These are phyloP conservation scores for Leptinotarsa defecta DNA, from an alignment of 1,140 invertebrate genomes.

Conservation along the genomic window DNA sequence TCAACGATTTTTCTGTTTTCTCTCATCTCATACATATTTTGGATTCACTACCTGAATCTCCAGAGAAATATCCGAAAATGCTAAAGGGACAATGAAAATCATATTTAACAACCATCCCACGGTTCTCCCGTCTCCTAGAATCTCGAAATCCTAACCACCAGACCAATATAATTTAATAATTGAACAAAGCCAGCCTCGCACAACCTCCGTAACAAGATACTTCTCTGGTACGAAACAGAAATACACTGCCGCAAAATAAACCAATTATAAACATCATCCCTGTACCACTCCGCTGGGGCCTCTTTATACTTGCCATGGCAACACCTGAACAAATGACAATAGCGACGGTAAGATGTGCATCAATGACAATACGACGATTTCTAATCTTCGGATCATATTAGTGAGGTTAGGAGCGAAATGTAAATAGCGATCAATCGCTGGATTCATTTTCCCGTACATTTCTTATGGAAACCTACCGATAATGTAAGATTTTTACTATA, in stretches of 20 bases:
- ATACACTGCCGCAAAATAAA: conserved; percentile 2
- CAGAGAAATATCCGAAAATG: no score
- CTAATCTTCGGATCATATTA: background rate
- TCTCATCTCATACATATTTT: no score
- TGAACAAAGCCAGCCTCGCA: background rate
- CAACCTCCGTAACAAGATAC: background rate
- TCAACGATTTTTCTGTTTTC: no score
- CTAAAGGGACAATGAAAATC: no score
- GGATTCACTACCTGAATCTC: no score
- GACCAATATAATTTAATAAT: conserved; percentile 4
- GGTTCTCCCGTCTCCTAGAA: background rate
- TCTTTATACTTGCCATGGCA: background rate
- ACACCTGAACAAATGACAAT: background rate
- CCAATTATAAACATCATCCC: background rate
- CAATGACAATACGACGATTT: background rate
- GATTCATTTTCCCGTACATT: no score
- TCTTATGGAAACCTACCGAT: no score
- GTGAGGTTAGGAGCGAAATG: no score
- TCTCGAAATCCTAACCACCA: background rate
- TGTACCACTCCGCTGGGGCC: background rate
- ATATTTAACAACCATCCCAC: background rate
- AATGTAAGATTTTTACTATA: no score
- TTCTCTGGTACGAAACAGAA: background rate
- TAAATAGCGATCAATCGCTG: no score
- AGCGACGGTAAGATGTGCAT: background rate